Base-by-base conservation (phyloP, 2,797 vertebrate genomes). In the Amphiprion clarkii region DNA sequence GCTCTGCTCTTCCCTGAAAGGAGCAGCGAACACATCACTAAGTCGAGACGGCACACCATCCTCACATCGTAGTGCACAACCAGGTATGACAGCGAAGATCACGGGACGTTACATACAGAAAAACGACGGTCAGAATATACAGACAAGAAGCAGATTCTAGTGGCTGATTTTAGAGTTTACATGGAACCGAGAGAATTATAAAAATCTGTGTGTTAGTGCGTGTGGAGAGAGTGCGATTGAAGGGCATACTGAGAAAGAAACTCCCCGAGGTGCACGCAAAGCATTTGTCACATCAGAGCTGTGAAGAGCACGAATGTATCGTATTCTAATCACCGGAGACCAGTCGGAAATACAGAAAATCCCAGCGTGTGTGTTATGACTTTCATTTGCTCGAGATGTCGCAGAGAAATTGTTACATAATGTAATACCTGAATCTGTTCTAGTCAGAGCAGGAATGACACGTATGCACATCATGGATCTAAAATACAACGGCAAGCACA, bases 241-340 rank as follows among this genome's bases (percentile, higher is more conserved):
- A 87, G 87, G 87, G 63, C 81, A 58, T 23, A 73, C 65, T 65
- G 76, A 74, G 74, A 55, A n/a, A 82, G 54, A 79, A 58, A 78
- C 76, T 89, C 87, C 85, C 23, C 44, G 13, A 85, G 85, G 86
- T 78, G 78, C 78, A 79, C 53, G 51, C 71, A 82, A 81, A 87
- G 76, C 84, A 76, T 90, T 91, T 76, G 81, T 87, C 87, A 88
- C 85, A 78, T 82, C 52, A 1, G 81, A 77, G 61, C 82, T 85
- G 88, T 79, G 83, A 87, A 82, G 76, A 87, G 74, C 81, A 76
- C 52, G 67, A 84, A 78, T 69, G 70, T 52, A 73, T 52, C 12
- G 19, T 79, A 69, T 79, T 90, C 71, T 66, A 85, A 88, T 82
- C 88, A 76, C 80, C 27, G 58, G 79, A 76, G 86, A 88, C 72